These are phyloP conservation scores for Daubentonia madagascariensis DNA, from an alignment of 2,113 vertebrate species.

Conservation along the genomic window DNA sequence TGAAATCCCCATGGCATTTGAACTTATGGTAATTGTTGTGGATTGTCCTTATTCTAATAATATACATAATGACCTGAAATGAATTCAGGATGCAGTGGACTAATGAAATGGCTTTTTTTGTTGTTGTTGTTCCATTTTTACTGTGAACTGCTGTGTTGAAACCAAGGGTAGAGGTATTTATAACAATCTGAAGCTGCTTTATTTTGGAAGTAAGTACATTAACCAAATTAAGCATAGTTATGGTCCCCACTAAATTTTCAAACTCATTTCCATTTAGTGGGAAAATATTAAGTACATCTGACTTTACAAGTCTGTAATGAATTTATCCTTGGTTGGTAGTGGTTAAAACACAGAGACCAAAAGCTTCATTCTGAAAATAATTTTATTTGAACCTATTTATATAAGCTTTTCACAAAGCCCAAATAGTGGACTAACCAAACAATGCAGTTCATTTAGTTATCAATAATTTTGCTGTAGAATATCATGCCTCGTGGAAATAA, in stretches of 20 bases:
- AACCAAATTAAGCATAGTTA: background rate
- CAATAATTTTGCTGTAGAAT: background rate
- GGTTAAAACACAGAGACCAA: constrained; percentile 22
- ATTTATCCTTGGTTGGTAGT: background rate
- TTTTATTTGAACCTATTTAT: constrained; percentile 12
- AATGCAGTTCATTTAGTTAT: background rate
- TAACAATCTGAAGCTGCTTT: background rate
- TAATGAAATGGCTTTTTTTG: background rate
- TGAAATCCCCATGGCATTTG: background rate
- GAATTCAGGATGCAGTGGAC: background rate
- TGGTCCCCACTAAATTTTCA: background rate
- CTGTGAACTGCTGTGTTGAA: background rate
- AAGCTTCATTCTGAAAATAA: background rate
- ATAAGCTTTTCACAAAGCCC: background rate
- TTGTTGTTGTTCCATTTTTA: background rate
- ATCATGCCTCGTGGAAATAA: background rate
- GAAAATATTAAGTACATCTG: constrained; percentile 26
- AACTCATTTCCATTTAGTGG: background rate
- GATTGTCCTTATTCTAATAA: background rate
- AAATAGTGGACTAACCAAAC: background rate
- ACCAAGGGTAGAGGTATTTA: background rate
- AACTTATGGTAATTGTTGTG: background rate
- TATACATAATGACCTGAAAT: constrained; percentile 10
- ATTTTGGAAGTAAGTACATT: constrained; percentile 42
- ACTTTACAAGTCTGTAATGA: constrained; percentile 26